A percentile compares a stretch with the other conserved stretches of the same genome.
These are phyloP conservation scores for Dipodomys stephensi DNA, from an alignment of 2,113 vertebrate genomes.

Conservation along the genomic window DNA sequence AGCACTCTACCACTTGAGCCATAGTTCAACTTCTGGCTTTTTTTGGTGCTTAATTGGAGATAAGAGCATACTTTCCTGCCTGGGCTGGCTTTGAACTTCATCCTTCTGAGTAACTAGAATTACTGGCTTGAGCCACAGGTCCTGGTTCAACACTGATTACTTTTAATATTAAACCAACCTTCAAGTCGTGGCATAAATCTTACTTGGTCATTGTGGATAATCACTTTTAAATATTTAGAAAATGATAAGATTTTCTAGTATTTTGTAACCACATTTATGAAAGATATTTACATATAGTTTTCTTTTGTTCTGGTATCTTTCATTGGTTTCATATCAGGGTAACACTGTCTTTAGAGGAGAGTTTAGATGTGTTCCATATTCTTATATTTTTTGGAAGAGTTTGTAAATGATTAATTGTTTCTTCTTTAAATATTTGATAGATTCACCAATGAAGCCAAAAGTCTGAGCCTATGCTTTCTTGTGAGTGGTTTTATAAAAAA, in stretches of 20 bases:
- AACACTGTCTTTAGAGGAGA: slow-evolving; percentile 41
- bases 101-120: no score
- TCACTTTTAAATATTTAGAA: slow-evolving; percentile 50
- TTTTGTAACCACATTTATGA: slow-evolving; percentile 24
- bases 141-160: no score
- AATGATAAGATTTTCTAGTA: slow-evolving; percentile 1
- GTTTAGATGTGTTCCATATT: neutral
- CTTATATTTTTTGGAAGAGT: slow-evolving; percentile 18
- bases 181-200: neutral
- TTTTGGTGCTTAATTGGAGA: no score
- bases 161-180: slow-evolving; percentile 47
- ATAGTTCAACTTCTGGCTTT: no score
- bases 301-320: neutral
- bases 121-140: no score
- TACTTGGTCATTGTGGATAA: slow-evolving; percentile 37
- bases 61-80: no score
- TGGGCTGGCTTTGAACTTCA: no score
- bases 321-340: slow-evolving; percentile 2
- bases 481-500: neutral
- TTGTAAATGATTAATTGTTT: slow-evolving; percentile 47
- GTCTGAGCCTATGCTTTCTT: neutral
- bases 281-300: slow-evolving; percentile 24
- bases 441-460: neutral
- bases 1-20: no score
- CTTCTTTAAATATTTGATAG: slow-evolving; percentile 30